Percentiles rank a stretch among this genome's conserved stretches.
These are phyloP conservation scores for Zophobas morio DNA, from an alignment of 1,140 invertebrate genomes.

Conservation along the genomic window DNA sequence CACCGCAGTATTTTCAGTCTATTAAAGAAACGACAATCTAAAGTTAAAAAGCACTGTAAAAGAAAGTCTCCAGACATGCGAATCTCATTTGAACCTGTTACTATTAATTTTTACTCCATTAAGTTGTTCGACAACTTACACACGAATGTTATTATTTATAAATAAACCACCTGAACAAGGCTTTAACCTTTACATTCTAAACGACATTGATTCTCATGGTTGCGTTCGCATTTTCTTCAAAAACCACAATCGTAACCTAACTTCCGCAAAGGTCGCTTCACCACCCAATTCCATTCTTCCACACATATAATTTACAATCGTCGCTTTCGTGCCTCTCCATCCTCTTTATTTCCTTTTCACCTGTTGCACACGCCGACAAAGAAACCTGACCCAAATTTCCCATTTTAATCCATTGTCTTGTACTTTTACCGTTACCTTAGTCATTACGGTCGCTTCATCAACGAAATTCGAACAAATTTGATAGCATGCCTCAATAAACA, in stretches of 20 bases:
- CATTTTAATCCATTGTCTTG: conserved; percentile 8
- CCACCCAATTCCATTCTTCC: conserved; percentile 5
- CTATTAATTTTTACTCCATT: too few species aligned
- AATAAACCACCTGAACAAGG: conserved; percentile 21
- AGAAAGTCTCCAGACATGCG: too few species aligned
- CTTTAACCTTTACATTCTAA: conserved; percentile 25
- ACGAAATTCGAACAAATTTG: not conserved
- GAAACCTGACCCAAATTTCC: conserved; percentile 27
- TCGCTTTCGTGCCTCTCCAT: not conserved
- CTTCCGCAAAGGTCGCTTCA: too few species aligned
- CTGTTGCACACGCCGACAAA: conserved; percentile 14
- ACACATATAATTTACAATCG: conserved; percentile 30
- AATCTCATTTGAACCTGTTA: too few species aligned
- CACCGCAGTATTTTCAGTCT: not conserved
- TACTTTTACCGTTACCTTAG: not conserved
- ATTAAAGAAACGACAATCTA: too few species aligned
- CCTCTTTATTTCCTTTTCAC: conserved; percentile 21
- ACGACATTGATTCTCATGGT: conserved; percentile 33
- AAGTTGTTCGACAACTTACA: too few species aligned
- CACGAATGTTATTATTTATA: not conserved
- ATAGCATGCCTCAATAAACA: too few species aligned
- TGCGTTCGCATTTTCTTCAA: conserved; percentile 32
- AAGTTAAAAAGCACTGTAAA: too few species aligned
- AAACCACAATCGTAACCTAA: not conserved
- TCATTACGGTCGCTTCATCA: conserved; percentile 11